These are phyloP conservation scores for Epirrhoe alternata DNA, from an alignment of 2,888 invertebrate genomes.

Conservation along the genomic window DNA sequence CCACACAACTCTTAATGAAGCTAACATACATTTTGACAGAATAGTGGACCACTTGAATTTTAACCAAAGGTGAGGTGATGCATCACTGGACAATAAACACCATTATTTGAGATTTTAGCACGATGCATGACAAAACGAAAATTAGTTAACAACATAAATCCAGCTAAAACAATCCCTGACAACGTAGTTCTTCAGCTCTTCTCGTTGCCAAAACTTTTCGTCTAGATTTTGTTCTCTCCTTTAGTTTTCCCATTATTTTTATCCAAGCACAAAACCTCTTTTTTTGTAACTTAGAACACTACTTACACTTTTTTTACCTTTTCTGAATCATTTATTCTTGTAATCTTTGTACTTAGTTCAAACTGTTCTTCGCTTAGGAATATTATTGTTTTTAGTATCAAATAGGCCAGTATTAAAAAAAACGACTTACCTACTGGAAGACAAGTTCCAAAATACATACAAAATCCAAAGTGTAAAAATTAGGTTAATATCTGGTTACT, in stretches of 20 bases:
- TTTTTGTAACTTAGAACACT: constrained; percentile 47
- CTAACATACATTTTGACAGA: constrained; percentile 71
- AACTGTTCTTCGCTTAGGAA: background rate
- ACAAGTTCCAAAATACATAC: too few relatives aligned
- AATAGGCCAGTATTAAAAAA: too few relatives aligned
- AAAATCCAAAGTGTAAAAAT: too few relatives aligned
- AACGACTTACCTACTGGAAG: too few relatives aligned
- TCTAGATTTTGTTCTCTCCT: constrained; percentile 10
- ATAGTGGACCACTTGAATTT: constrained; percentile 69
- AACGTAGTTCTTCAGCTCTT: constrained; percentile 8
- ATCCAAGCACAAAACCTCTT: constrained; percentile 46
- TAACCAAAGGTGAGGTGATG: constrained; percentile 63
- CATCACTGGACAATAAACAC: constrained; percentile 33
- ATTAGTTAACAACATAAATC: background rate
- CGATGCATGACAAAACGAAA: constrained; percentile 59
- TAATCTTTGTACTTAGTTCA: background rate
- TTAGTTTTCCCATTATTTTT: constrained; percentile 15
- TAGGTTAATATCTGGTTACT: too few relatives aligned
- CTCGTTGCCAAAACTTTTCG: constrained; percentile 19
- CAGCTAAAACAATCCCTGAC: background rate
- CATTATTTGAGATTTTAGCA: constrained; percentile 49
- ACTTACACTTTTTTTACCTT: constrained; percentile 32
- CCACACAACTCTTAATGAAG: constrained; percentile 40
- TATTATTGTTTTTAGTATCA: too few relatives aligned
- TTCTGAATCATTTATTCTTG: constrained; percentile 22